Conservation (phyloP, 1,140 invertebrate species). For the Cephus cinctus region DNA sequence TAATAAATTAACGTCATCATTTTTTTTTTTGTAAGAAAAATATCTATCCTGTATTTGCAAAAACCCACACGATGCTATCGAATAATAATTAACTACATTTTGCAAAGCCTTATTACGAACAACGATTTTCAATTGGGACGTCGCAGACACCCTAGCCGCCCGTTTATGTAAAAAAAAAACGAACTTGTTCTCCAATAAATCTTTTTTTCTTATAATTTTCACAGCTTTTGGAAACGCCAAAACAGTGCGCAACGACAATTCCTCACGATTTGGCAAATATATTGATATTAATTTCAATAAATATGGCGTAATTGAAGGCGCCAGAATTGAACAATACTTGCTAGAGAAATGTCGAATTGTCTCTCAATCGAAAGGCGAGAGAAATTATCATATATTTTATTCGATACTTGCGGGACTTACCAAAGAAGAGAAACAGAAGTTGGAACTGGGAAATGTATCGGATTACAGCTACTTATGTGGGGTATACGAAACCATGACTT, state of each 20-base stretch:
- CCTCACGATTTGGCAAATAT: slow-evolving; percentile 94
- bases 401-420: slow-evolving; percentile 84
- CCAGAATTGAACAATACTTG: slow-evolving; percentile 93
- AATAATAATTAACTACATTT: too few species aligned
- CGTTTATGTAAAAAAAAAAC: too few species aligned
- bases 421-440: slow-evolving; percentile 73
- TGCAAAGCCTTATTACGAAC: too few species aligned
- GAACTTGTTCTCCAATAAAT: too few species aligned
- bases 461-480: slow-evolving; percentile 83
- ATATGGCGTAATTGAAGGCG: slow-evolving; percentile 86
- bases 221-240: slow-evolving; percentile 95
- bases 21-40: too few species aligned
- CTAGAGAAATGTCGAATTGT: slow-evolving; percentile 94
- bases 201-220: slow-evolving; percentile 20
- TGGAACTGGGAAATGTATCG: slow-evolving; percentile 72
- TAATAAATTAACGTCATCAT: too few species aligned
- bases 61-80: too few species aligned
- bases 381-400: slow-evolving; percentile 97
- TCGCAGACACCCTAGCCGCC: too few species aligned
- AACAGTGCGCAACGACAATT: slow-evolving; percentile 95
- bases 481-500: slow-evolving; percentile 48
- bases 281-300: slow-evolving; percentile 93
- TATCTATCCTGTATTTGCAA: too few species aligned
- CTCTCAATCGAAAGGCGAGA: slow-evolving; percentile 81
- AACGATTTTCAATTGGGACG: too few species aligned